Base-by-base conservation (phyloP, 1,140 invertebrate species). In the Metaphire vulgaris region DNA sequence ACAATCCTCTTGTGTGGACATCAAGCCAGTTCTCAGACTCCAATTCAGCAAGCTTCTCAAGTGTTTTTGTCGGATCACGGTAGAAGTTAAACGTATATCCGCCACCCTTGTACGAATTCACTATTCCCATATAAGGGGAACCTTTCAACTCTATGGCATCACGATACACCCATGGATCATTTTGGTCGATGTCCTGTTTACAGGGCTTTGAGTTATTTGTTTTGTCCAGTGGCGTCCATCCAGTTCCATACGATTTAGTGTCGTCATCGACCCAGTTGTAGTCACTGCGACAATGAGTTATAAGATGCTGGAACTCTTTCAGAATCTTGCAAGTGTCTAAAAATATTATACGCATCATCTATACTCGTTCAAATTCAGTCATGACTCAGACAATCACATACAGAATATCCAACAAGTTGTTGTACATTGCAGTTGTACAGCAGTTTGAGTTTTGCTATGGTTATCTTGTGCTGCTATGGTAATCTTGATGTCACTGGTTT, bases 201-300 rank as follows among this genome's bases (percentile, higher is more conserved):
- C 41, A 56, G 70, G 31, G 79, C 79, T 1, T 56, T 26, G 74
- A 81, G 80, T 28, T 81, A 79, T 73, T 73, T 2, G 69, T 71
- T 41, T 64, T 41, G 28, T 30, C 78, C 74, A 15, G 76, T 72
- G 2, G 81, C 80, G 21, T 74, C 85, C 85, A 86, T 29, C 79
- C 76, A 2, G 83, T 81, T n/a, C 81, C 71, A 66, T 86, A 86
- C 16, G 81, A 76, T 73, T 82, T 82, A 0, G 84, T 82, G 75
- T 86, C 85, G 75, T 86, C 85, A 72, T 85, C 83, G 0, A 78
- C 75, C 85, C 85, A 86, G 76, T 81, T 81, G 77, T 86, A 86
- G 12, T 82, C 81, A 75, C 81, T 80, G 21, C 84, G 82, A 76
- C 85, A 86, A 72, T 85, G 83, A 12, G 82, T 76, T 28, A 86